A percentile compares a stretch with the other conserved stretches of the same genome.
phyloP scores from a whole-genome alignment of 2,888 invertebrate species.

The Pecten maximus region DNA sequence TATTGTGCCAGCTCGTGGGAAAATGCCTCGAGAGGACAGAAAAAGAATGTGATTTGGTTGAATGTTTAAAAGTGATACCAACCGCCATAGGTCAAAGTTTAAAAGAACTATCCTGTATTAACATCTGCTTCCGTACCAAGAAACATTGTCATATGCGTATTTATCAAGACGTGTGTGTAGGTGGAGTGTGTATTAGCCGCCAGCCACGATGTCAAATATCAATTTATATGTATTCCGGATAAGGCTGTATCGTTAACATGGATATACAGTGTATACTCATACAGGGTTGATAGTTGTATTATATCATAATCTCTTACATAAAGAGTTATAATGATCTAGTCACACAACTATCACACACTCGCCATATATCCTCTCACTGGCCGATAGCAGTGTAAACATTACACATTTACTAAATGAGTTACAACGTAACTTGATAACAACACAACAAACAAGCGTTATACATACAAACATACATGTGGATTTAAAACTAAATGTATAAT shows the following conservation, averaged over 20 bases:
- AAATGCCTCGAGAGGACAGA: conserved; percentile 55
- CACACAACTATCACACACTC: too few relatives aligned
- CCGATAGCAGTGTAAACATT: too few relatives aligned
- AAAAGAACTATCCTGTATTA: conserved; percentile 20
- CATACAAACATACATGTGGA: too few relatives aligned
- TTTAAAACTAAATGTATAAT: too few relatives aligned
- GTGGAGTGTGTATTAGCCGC: neutral
- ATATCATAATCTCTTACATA: too few relatives aligned
- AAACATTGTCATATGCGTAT: conserved; percentile 13
- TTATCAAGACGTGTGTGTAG: neutral
- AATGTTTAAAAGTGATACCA: conserved; percentile 54
- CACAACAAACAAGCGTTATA: too few relatives aligned
- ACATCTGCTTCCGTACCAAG: conserved; percentile 11
- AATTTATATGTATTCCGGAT: neutral
- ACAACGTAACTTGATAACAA: too few relatives aligned
- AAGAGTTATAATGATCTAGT: too few relatives aligned
- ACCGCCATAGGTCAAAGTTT: conserved; percentile 31
- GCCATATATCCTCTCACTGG: too few relatives aligned
- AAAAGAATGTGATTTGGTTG: conserved; percentile 54
- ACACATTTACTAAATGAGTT: too few relatives aligned
- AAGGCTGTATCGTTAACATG: neutral
- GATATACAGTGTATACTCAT: neutral
- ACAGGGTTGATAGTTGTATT: neutral
- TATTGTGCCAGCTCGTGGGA: conserved; percentile 55
- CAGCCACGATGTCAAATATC: neutral